Percentiles rank a stretch among this genome's conserved stretches.
These are phyloP conservation scores for Gryon sp. DNA, from an alignment of 1,140 invertebrate species.

Conservation along the genomic window DNA sequence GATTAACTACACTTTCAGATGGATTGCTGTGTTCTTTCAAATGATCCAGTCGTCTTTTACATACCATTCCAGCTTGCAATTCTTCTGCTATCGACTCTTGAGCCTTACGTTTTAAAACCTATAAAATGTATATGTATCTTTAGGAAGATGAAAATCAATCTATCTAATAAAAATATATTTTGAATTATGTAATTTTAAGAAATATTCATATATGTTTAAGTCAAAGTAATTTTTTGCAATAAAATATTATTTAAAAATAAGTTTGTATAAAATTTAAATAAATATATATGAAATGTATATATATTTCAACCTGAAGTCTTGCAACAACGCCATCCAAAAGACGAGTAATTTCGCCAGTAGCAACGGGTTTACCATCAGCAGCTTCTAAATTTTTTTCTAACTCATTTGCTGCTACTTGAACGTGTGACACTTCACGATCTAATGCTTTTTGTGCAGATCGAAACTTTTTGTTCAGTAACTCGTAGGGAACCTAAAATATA, in stretches of 20 bases:
- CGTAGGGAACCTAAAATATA: constrained; percentile 93
- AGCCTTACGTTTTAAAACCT: constrained; percentile 94
- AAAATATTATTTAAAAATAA: no score
- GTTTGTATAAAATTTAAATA: no score
- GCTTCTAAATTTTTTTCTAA: constrained; percentile 87
- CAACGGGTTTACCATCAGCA: constrained; percentile 78
- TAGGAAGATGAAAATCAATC: no score
- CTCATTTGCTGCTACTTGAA: constrained; percentile 88
- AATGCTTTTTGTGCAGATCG: constrained; percentile 95
- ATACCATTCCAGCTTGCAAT: constrained; percentile 90
- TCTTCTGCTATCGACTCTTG: constrained; percentile 96
- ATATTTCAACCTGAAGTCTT: constrained; percentile 83
- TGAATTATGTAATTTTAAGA: no score
- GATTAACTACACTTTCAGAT: constrained; percentile 82
- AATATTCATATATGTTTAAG: no score
- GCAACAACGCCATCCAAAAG: constrained; percentile 93
- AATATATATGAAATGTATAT: no score
- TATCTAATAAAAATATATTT: no score
- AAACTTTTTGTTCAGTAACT: constrained; percentile 98
- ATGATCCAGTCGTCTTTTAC: constrained; percentile 95
- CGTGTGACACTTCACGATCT: constrained; percentile 95
- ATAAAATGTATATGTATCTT: neutral
- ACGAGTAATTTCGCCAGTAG: constrained; percentile 86
- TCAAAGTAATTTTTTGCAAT: no score
- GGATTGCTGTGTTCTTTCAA: constrained; percentile 88